phyloP scores from a whole-genome alignment of 2,113 vertebrate species.

The Siniperca chuatsi region DNA sequence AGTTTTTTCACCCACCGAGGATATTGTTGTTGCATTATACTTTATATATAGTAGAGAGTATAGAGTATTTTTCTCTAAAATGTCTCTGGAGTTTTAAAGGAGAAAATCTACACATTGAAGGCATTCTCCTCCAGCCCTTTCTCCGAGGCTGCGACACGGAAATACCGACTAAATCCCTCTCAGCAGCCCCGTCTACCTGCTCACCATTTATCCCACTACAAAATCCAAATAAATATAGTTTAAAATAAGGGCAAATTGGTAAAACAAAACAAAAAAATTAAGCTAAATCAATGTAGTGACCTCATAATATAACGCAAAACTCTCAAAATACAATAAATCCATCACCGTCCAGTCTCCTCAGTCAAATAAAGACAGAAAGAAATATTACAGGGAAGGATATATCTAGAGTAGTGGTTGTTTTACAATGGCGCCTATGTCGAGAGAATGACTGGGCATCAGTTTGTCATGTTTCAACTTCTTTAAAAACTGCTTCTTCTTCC shows the following conservation, averaged over 20 bases:
- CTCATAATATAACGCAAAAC: constrained; percentile 58
- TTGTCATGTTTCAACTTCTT: constrained; percentile 47
- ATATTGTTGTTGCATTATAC: constrained; percentile 50
- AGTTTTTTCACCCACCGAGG: constrained; percentile 1
- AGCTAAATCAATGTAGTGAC: constrained; percentile 64
- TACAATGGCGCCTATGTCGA: constrained; percentile 61
- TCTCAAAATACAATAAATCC: constrained; percentile 50
- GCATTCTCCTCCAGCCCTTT: constrained; percentile 65
- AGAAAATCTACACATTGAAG: constrained; percentile 56
- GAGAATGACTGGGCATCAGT: constrained; percentile 59
- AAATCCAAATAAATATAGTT: constrained; percentile 76
- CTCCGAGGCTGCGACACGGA: background rate
- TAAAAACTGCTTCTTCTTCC: constrained; percentile 20
- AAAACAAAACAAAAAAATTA: constrained; percentile 22
- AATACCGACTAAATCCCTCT: constrained; percentile 6
- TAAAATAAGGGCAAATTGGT: constrained; percentile 61
- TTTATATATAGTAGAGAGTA: constrained; percentile 12
- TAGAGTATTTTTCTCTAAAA: constrained; percentile 32
- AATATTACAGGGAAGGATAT: constrained; percentile 56
- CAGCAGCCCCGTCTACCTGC: constrained; percentile 36
- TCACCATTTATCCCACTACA: constrained; percentile 53
- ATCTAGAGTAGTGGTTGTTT: constrained; percentile 75
- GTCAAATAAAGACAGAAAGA: constrained; percentile 55
- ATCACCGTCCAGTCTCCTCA: constrained; percentile 51
- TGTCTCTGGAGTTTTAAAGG: constrained; percentile 62